Conservation (phyloP, 2,113 vertebrate genomes). For the Onychorhynchus coronatus region DNA sequence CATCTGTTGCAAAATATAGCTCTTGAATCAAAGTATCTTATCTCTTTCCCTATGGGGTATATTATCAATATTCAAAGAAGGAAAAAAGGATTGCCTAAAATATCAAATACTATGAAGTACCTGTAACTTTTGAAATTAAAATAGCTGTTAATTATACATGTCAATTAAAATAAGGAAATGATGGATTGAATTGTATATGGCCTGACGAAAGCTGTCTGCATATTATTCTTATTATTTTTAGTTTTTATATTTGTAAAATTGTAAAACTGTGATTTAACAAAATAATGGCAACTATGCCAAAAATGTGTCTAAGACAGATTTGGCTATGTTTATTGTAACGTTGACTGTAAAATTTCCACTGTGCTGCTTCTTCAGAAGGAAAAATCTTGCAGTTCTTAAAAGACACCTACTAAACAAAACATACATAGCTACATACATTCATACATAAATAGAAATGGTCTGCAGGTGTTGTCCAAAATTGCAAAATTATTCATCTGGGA, state of each 20-base stretch:
- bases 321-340: not conserved
- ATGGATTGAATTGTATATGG: not conserved
- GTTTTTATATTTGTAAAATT: not conserved
- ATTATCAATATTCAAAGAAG: not conserved
- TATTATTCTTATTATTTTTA: not conserved
- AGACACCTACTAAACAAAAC: not conserved
- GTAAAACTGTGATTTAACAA: not conserved
- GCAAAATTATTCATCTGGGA: not conserved
- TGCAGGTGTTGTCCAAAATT: not conserved
- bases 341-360: not conserved
- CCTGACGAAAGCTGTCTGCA: not conserved
- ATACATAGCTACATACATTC: not conserved
- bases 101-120: not conserved
- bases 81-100: not conserved
- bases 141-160: too few relatives aligned
- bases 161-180: too few relatives aligned
- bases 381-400: not conserved
- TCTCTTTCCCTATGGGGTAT: not conserved
- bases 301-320: not conserved
- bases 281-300: not conserved
- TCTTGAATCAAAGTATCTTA: not conserved
- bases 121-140: not conserved
- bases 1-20: not conserved
- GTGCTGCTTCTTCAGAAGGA: not conserved
- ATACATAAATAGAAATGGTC: not conserved